These are phyloP conservation scores for Sebastes minor DNA, from an alignment of 2,797 vertebrate genomes.

Conservation along the genomic window DNA sequence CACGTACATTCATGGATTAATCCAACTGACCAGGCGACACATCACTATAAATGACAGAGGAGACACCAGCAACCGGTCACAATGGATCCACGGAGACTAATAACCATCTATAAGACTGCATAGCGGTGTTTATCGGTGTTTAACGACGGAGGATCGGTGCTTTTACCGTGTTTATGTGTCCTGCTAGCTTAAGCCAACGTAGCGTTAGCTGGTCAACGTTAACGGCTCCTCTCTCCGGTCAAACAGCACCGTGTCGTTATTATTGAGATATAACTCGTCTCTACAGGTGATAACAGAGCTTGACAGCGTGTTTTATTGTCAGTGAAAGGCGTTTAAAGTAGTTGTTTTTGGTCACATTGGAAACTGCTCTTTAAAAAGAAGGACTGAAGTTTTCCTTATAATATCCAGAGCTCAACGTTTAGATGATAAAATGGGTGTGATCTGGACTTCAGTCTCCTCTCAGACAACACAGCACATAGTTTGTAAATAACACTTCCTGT, in stretches of 20 bases:
- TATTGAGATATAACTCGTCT: neutral
- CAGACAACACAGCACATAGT: slow-evolving; percentile 15
- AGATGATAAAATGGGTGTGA: slow-evolving; percentile 54
- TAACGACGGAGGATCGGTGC: slow-evolving; percentile 8
- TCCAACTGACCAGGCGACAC: slow-evolving; percentile 48
- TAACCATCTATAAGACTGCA: no score
- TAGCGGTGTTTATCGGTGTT: neutral
- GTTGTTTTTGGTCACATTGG: slow-evolving; percentile 6
- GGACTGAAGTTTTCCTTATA: neutral
- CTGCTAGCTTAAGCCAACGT: slow-evolving; percentile 68
- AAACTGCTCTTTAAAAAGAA: neutral
- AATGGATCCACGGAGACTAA: neutral
- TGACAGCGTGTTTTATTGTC: neutral
- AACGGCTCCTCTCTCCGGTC: neutral
- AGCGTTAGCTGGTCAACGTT: slow-evolving; percentile 57
- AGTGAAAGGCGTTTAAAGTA: neutral
- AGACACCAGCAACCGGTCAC: neutral
- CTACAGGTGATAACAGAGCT: no score
- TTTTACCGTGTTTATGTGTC: slow-evolving; percentile 56
- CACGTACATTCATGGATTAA: slow-evolving; percentile 61
- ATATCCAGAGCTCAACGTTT: neutral
- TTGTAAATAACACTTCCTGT: slow-evolving; percentile 60
- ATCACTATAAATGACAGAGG: neutral
- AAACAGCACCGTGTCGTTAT: neutral
- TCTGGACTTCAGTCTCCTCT: slow-evolving; percentile 50